phyloP scores from a whole-genome alignment of 2,113 vertebrate genomes.

The Forbesichthys agassizii region DNA sequence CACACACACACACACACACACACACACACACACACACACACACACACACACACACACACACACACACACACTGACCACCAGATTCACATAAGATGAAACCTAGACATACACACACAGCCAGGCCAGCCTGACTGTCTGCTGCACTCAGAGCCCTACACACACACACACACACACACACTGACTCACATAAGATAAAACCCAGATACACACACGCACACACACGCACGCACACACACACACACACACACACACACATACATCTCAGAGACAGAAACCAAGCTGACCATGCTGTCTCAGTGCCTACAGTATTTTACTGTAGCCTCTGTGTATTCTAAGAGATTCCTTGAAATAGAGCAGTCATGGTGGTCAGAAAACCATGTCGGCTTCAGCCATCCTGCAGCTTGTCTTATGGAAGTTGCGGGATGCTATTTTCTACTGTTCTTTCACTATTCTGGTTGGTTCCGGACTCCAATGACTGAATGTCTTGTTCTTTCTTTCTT shows the following conservation, averaged over 20 bases:
- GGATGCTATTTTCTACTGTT: background rate
- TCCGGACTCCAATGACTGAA: slow-evolving; percentile 23
- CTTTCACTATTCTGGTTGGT: background rate
- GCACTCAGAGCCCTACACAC: background rate
- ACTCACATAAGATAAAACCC: background rate
- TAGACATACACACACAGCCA: background rate
- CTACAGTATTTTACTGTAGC: background rate
- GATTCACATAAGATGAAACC: slow-evolving; percentile 2
- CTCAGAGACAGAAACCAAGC: background rate
- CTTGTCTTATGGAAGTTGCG: background rate
- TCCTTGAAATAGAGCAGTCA: background rate
- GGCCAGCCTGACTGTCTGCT: too few species aligned
- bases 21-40: too few species aligned
- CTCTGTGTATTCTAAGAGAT: background rate
- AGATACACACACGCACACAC: background rate
- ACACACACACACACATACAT: background rate
- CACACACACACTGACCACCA: slow-evolving; percentile 25
- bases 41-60: too few species aligned
- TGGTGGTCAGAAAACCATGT: background rate
- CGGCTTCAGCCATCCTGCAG: background rate
- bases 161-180: background rate
- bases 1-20: too few species aligned
- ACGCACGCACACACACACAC: slow-evolving; percentile 4
- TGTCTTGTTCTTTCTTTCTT: background rate
- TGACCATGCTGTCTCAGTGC: background rate